Evolutionary conservation across 2,888 invertebrate genomes (phyloP), one percentile per base, ranked within the genome.

Genomic region (Pimpla rufipes): DNA sequence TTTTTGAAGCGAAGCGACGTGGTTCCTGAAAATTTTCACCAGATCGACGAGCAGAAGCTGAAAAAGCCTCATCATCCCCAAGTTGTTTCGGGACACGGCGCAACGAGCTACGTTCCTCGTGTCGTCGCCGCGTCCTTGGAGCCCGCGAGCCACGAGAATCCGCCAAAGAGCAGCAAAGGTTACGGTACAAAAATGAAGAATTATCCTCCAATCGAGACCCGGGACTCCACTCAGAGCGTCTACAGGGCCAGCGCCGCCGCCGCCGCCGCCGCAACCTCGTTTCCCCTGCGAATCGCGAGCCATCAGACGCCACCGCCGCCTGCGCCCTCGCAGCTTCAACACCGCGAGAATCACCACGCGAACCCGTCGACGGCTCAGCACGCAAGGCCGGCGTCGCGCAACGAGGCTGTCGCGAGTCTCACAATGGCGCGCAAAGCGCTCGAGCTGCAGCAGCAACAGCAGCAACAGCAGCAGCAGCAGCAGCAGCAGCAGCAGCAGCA

Each of bases 181-280:
- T 90, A 88, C 42, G 50, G 74, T 4, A 11, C 85, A 4, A 90
- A 84, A 71, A 81, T 87, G 45, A 90, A 88, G 62, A 89, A 82
- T 68, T 89, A 87, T 79, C 88, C 82, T 0, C 85, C 52, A 3
- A 83, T 59, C 50, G 74, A 79, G 35, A 10, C 16, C 6, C 66
- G 89, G 88, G 73, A 37, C 74, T n/a, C 23, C 79, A 55, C 83
- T 0, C 78, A 16, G 88, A 83, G 52, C 66, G 88, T 89, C 78
- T 90, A 88, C 67, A 89, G 88, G 52, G 13, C 71, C 42, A 83
- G 86, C 35, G 84, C 66, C 29, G 85, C 70, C 64, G 64, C 62
- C n/a, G 29, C 42, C 29, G 1, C 55, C 40, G 62, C 85, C 2
- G 81, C 85, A 50, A 66, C 81, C 29, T 87, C 75, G 64, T 21